phyloP scores from a whole-genome alignment of 35 echinoderm and acorn worm species.

The Heliocidaris erythrogramma region DNA sequence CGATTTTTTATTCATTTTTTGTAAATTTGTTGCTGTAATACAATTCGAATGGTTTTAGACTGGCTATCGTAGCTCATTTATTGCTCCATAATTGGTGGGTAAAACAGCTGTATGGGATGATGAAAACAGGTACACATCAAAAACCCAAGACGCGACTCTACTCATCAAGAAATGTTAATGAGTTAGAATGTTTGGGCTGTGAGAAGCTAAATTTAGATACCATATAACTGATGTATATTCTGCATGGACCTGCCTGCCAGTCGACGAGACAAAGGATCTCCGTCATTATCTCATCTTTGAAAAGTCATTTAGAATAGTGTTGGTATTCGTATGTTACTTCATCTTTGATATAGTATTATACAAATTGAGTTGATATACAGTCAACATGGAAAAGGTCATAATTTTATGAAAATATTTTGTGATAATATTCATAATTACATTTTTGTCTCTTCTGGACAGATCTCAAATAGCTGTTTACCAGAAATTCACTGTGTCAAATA shows the following conservation, averaged over 20 bases:
- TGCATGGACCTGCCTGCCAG: background rate
- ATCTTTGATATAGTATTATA: background rate
- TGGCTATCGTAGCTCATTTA: slow-evolving; percentile 1
- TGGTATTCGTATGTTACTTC: background rate
- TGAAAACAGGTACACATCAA: background rate
- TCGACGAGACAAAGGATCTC: background rate
- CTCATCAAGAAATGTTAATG: slow-evolving; percentile 4
- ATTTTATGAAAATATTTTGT: background rate
- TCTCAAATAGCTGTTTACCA: background rate
- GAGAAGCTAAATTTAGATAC: slow-evolving; percentile 12
- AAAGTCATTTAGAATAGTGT: background rate
- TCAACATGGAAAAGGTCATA: no score
- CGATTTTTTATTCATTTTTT: background rate
- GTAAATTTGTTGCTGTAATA: background rate
- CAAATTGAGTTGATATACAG: background rate
- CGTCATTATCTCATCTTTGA: background rate
- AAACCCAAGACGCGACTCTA: background rate
- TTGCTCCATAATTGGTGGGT: background rate
- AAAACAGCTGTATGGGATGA: background rate
- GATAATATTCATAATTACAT: background rate
- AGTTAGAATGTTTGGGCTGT: background rate
- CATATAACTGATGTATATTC: background rate
- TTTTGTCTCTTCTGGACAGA: background rate
- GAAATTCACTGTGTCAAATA: no score
- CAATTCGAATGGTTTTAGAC: background rate